These are phyloP conservation scores for Nebria salina DNA, from an alignment of 2,888 invertebrate species.

Conservation along the genomic window DNA sequence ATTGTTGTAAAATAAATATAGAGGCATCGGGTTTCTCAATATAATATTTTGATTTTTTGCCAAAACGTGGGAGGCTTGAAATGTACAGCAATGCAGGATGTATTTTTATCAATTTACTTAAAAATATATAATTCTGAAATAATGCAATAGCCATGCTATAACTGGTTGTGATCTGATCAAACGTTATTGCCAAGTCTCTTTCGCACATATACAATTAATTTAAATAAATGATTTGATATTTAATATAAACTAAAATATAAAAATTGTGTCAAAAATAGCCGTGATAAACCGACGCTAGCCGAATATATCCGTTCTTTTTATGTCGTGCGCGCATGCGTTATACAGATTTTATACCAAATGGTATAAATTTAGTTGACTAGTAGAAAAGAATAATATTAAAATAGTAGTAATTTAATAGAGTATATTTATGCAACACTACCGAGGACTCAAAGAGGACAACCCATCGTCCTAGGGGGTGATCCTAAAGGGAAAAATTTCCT, in stretches of 20 bases:
- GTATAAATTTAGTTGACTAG: no score
- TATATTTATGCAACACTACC: conserved; percentile 94
- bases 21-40: background rate
- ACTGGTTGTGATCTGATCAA: no score
- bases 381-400: no score
- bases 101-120: background rate
- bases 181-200: no score
- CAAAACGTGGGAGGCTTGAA: background rate
- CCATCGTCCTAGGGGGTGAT: conserved; percentile 93
- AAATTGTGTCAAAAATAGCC: no score
- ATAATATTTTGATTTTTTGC: background rate
- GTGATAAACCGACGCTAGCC: no score
- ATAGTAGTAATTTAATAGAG: conserved; percentile 67
- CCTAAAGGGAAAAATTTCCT: conserved; percentile 97
- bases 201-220: no score
- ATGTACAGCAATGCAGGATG: background rate
- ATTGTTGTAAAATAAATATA: background rate
- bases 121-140: background rate
- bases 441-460: conserved; percentile 92
- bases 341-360: no score
- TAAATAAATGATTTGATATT: no score
- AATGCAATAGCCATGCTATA: background rate
- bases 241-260: no score
- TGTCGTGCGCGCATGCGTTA: no score
- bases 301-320: no score